These are phyloP conservation scores for Acinonyx jubatus DNA, from an alignment of 2,113 vertebrate species.

Conservation along the genomic window DNA sequence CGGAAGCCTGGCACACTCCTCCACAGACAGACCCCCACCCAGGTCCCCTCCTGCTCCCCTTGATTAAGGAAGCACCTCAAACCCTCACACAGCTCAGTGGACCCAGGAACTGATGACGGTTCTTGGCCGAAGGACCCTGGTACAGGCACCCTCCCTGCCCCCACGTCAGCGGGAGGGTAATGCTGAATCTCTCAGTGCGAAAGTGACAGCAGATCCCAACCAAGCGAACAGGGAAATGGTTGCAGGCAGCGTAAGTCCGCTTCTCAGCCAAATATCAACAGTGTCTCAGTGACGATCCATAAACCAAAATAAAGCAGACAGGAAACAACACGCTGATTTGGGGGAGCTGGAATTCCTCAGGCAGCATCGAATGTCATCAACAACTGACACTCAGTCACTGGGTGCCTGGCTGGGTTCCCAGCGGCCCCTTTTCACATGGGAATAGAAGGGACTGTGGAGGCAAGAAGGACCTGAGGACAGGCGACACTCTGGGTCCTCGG, in stretches of 20 bases:
- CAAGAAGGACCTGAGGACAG: not conserved
- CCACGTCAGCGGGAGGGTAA: not conserved
- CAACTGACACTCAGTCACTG: constrained; percentile 42
- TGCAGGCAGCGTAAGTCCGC: not conserved
- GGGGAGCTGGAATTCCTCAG: constrained; percentile 52
- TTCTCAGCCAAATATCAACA: constrained; percentile 42
- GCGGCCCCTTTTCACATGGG: not conserved
- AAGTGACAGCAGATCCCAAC: not conserved
- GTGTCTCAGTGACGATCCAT: constrained; percentile 40
- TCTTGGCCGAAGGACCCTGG: not conserved
- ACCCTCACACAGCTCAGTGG: not conserved
- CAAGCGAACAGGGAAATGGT: not conserved
- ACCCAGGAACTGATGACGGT: not conserved
- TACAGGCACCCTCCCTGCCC: not conserved
- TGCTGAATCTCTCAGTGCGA: not conserved
- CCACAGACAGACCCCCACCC: not conserved
- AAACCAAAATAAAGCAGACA: constrained; percentile 73
- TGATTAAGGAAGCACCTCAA: not conserved
- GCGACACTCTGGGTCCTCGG: not conserved
- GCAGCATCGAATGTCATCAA: constrained; percentile 61
- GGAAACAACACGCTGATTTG: constrained; percentile 55
- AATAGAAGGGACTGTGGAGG: not conserved
- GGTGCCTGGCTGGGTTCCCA: not conserved
- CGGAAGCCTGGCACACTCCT: not conserved
- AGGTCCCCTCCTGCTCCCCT: not conserved